A percentile compares a stretch with the other conserved stretches of the same genome.
Evolutionary conservation across 1,140 invertebrate species (phyloP).

Genomic region (Microplitis demolitor): DNA sequence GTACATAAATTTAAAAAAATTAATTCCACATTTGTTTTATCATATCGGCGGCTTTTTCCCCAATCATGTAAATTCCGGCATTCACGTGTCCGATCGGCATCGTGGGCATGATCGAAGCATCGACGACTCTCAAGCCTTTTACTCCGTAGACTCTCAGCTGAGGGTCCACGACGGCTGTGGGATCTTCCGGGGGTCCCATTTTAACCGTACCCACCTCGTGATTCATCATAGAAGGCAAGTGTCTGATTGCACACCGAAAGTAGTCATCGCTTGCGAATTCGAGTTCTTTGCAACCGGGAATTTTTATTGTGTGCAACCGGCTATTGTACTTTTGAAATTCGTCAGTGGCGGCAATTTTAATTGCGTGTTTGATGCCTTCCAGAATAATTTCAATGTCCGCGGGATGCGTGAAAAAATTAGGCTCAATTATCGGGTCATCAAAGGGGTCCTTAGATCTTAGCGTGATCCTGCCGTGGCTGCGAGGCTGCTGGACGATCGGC

Average conservation of each 20-base stretch:
- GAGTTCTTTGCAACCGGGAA: constrained; percentile 65
- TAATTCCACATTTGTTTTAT: constrained; percentile 64
- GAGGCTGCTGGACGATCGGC: constrained; percentile 62
- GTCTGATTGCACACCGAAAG: constrained; percentile 74
- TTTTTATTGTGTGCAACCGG: constrained; percentile 62
- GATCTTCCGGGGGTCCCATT: constrained; percentile 75
- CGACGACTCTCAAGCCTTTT: constrained; percentile 72
- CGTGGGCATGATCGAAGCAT: constrained; percentile 77
- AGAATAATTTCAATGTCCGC: constrained; percentile 71
- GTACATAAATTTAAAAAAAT: background rate
- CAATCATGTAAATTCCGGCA: constrained; percentile 82
- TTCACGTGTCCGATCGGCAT: constrained; percentile 76
- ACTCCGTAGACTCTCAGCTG: constrained; percentile 74
- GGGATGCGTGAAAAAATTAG: constrained; percentile 76
- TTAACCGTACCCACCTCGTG: constrained; percentile 75
- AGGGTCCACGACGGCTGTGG: constrained; percentile 74
- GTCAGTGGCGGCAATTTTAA: constrained; percentile 62
- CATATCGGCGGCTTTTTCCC: constrained; percentile 82
- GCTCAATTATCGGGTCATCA: constrained; percentile 78
- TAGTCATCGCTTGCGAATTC: constrained; percentile 69
- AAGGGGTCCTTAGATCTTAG: constrained; percentile 71
- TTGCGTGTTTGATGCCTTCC: constrained; percentile 66
- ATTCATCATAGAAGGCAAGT: constrained; percentile 69
- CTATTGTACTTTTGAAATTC: constrained; percentile 67
- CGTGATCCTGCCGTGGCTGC: constrained; percentile 73